A percentile compares a stretch with the other conserved stretches of the same genome.
phyloP scores from a whole-genome alignment of 2,888 invertebrate genomes.

The Ischnura elegans region DNA sequence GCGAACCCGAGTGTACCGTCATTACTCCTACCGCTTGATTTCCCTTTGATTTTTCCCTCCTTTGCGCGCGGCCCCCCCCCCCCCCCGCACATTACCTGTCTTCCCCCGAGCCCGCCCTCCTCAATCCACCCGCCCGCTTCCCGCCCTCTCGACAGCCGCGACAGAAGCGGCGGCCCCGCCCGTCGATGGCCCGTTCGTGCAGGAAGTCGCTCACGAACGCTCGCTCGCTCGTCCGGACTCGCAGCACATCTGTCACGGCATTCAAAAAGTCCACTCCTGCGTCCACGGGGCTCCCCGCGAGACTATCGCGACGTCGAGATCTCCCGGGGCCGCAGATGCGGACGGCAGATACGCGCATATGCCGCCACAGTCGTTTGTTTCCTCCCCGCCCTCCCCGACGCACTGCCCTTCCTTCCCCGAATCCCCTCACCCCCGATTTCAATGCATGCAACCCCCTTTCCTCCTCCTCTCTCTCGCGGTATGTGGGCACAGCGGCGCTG shows the following conservation, averaged over 20 bases:
- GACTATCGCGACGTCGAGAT: slow-evolving; percentile 63
- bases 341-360: slow-evolving; percentile 57
- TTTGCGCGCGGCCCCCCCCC: neutral
- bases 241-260: slow-evolving; percentile 65
- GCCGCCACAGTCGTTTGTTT: slow-evolving; percentile 63
- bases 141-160: neutral
- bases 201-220: slow-evolving; percentile 65
- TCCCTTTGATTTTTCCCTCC: neutral
- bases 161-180: neutral
- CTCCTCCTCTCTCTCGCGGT: neutral
- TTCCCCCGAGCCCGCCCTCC: neutral
- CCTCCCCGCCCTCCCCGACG: slow-evolving; percentile 32
- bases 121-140: neutral
- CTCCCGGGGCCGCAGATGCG: slow-evolving; percentile 43
- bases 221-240: slow-evolving; percentile 47
- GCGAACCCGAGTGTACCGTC: slow-evolving; percentile 29
- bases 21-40: slow-evolving; percentile 52
- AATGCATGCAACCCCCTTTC: neutral
- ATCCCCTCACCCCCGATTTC: neutral
- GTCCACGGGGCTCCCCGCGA: slow-evolving; percentile 59
- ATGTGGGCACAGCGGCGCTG: slow-evolving; percentile 1
- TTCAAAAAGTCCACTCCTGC: slow-evolving; percentile 62
- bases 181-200: slow-evolving; percentile 67
- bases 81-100: neutral
- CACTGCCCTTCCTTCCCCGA: slow-evolving; percentile 21